phyloP scores from a whole-genome alignment of 2,888 invertebrate genomes.

The Gibbula magus region DNA sequence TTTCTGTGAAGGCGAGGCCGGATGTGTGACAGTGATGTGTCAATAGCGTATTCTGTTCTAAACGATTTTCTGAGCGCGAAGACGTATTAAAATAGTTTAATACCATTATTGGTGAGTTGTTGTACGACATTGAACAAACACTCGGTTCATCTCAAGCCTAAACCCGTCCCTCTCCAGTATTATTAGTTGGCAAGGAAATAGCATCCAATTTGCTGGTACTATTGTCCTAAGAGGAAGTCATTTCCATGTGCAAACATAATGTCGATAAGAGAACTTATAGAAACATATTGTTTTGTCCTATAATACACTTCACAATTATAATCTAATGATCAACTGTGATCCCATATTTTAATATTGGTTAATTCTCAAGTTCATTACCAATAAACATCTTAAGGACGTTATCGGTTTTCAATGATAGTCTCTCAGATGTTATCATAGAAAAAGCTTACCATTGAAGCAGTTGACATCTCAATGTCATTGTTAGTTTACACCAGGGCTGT shows the following conservation, averaged over 20 bases:
- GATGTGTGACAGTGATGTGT: background rate
- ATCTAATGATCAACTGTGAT: too few relatives aligned
- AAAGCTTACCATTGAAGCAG: background rate
- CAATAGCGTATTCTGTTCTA: background rate
- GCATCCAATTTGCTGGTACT: background rate
- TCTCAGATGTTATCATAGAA: background rate
- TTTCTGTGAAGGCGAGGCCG: background rate
- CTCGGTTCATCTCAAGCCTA: background rate
- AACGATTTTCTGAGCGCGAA: background rate
- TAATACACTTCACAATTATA: too few relatives aligned
- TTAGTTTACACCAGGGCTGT: background rate
- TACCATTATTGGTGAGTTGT: background rate
- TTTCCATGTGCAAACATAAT: background rate
- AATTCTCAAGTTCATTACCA: too few relatives aligned
- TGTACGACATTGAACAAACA: background rate
- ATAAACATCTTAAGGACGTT: too few relatives aligned
- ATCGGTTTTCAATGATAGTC: too few relatives aligned
- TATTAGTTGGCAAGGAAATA: background rate
- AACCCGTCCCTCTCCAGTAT: background rate
- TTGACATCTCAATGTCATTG: background rate
- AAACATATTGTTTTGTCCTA: too few relatives aligned
- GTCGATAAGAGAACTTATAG: too few relatives aligned
- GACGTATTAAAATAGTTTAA: background rate
- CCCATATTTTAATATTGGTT: too few relatives aligned
- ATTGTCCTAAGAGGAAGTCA: background rate